Percentiles rank a stretch among this genome's conserved stretches.
Conservation (phyloP, 2,113 vertebrate genomes). For the Riparia riparia region DNA sequence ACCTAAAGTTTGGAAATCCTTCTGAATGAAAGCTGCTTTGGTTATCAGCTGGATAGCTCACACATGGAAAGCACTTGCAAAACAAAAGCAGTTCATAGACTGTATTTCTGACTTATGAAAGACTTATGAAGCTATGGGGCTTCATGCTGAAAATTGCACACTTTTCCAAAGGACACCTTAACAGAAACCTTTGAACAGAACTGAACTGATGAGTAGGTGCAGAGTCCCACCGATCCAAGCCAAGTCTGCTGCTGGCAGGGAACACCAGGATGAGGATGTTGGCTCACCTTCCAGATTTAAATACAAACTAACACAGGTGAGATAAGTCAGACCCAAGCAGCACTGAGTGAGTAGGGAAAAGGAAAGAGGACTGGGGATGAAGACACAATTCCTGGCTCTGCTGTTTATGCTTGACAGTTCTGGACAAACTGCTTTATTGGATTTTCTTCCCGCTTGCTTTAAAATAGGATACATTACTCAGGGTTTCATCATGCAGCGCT, state of each 20-base stretch:
- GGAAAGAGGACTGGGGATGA: background rate
- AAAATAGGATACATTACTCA: background rate
- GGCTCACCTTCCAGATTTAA: background rate
- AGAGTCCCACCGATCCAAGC: background rate
- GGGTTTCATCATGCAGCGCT: background rate
- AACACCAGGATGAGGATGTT: background rate
- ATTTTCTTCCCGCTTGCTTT: background rate
- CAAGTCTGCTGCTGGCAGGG: background rate
- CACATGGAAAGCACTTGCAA: background rate
- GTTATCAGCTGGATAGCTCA: slow-evolving; percentile 4
- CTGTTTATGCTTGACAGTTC: background rate
- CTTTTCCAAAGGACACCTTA: background rate
- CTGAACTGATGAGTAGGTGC: background rate
- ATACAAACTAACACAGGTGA: background rate
- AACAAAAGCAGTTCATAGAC: background rate
- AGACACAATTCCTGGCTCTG: background rate
- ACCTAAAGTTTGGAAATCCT: background rate
- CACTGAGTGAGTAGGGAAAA: background rate
- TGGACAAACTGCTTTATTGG: background rate
- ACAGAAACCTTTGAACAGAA: background rate
- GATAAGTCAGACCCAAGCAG: background rate
- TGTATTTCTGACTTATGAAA: background rate
- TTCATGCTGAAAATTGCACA: background rate
- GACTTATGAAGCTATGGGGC: background rate
- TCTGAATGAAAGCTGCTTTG: background rate